Base-by-base conservation (phyloP, 2,113 vertebrate species). In the Melozone crissalis region DNA sequence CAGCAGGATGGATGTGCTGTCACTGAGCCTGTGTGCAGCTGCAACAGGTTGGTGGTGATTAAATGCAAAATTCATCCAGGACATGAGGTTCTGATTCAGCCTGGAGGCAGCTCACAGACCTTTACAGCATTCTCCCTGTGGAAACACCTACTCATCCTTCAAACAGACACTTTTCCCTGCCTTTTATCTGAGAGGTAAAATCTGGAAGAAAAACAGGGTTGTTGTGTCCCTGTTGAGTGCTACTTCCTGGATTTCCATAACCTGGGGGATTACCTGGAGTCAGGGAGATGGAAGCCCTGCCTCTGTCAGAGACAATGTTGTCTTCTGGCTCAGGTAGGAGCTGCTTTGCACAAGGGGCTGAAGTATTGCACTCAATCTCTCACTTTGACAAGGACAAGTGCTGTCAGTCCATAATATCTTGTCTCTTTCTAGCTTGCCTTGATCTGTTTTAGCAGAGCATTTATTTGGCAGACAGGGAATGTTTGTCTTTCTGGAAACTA, bases 1-100 rank as follows among this genome's bases (percentile, higher is more conserved):
- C 75, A 71, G 79, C 57, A 67, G 94, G n/a, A 83, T 26, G 79
- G 68, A 71, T 67, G 86, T 46, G 76, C 68, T 94, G 76, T 47
- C 92, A 90, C 82, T 15, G 46, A 93, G 90, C 59, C 59, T 0
- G 0, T 27, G 15, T 35, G 47, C 65, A 55, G 27, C 10, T 89
- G 93, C 93, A 96, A 97, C 96, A 97, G 80, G 94, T 95, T 16
- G 5, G 9, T 59, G 76, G 54, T 75, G 86, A 92, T 93, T 75
- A 81, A 93, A 84, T 89, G 76, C 69, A 89, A 89, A 84, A 94
- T 91, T 81, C 76, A 77, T 57, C 52, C 80, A 78, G 86, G 91
- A 87, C 52, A 44, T 21, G 57, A 94, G 80, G 86, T 49, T 93
- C 72, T 91, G 84, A 92, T 92, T 89, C 86, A 89, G 84, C 93